Conservation (phyloP, 2,888 invertebrate genomes). For the Chymomyza caudatula region DNA sequence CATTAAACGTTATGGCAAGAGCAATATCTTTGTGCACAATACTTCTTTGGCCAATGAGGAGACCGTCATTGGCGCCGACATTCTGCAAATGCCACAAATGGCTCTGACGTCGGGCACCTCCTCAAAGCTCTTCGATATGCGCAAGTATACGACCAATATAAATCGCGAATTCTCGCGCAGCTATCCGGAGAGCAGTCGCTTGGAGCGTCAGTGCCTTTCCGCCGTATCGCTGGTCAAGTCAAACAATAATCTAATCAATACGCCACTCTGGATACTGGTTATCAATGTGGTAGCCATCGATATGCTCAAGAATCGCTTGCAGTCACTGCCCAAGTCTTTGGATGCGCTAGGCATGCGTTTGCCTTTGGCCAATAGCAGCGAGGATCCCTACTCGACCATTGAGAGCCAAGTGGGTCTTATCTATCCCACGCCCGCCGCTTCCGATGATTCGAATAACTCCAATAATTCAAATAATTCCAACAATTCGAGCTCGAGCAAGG, state of each 20-base stretch:
- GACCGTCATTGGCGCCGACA: slow-evolving; percentile 84
- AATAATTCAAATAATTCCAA: slow-evolving; percentile 62
- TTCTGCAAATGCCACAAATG: slow-evolving; percentile 83
- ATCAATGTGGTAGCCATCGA: slow-evolving; percentile 89
- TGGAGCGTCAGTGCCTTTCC: slow-evolving; percentile 85
- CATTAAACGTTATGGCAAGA: slow-evolving; percentile 84
- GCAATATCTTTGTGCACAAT: slow-evolving; percentile 83
- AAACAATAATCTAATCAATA: slow-evolving; percentile 83
- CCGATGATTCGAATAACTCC: slow-evolving; percentile 69
- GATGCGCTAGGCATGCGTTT: slow-evolving; percentile 71
- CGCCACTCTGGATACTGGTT: slow-evolving; percentile 88
- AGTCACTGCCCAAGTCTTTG: slow-evolving; percentile 78
- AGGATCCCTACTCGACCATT: slow-evolving; percentile 77
- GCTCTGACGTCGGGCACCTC: slow-evolving; percentile 82
- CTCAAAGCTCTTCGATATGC: slow-evolving; percentile 86
- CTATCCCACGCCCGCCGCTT: slow-evolving; percentile 73
- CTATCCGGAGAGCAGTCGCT: slow-evolving; percentile 83
- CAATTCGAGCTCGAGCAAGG: slow-evolving; percentile 69
- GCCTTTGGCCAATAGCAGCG: slow-evolving; percentile 68
- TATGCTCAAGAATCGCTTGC: slow-evolving; percentile 85
- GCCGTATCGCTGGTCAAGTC: slow-evolving; percentile 86
- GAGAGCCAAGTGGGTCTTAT: slow-evolving; percentile 77
- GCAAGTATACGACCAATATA: slow-evolving; percentile 84
- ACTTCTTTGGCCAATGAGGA: slow-evolving; percentile 79
- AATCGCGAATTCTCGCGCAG: slow-evolving; percentile 83